Evolutionary conservation across 2,113 vertebrate species (phyloP).

Genomic region (Corythoichthys haematopterus): DNA sequence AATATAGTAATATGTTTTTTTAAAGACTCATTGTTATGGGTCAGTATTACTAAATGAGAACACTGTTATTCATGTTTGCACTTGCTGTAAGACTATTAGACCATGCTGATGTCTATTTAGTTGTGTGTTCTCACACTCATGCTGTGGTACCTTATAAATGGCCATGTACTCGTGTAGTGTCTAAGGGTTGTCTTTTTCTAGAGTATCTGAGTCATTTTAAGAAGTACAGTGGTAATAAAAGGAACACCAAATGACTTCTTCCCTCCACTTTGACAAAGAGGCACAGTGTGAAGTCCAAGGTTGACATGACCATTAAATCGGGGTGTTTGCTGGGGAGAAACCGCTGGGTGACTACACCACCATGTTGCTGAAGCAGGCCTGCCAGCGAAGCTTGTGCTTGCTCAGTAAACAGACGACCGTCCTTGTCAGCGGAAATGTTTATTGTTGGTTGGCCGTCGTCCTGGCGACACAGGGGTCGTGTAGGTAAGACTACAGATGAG

Average conservation of each 20-base stretch:
- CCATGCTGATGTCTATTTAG: background rate
- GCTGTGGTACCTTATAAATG: background rate
- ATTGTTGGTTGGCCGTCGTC: constrained; percentile 66
- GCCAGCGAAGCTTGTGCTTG: constrained; percentile 75
- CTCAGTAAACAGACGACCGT: constrained; percentile 78
- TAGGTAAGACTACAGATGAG: constrained; percentile 53
- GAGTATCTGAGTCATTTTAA: background rate
- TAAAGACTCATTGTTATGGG: background rate
- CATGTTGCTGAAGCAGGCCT: constrained; percentile 10
- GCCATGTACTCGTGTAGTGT: background rate
- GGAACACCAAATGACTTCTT: background rate
- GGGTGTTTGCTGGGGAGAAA: background rate
- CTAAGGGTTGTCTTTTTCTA: background rate
- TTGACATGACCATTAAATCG: constrained; percentile 32
- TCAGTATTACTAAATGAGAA: background rate
- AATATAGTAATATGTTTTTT: too few relatives aligned
- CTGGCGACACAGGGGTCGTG: constrained; percentile 46
- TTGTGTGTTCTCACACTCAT: background rate
- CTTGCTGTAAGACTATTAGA: background rate
- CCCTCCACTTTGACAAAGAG: constrained; percentile 20
- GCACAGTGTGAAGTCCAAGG: constrained; percentile 24
- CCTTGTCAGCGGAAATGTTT: constrained; percentile 78
- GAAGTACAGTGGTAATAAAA: background rate
- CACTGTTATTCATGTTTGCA: too few relatives aligned
- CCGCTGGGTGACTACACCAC: background rate